Evolutionary conservation across 2,888 invertebrate genomes (phyloP).

Genomic region (Furcula furcula): DNA sequence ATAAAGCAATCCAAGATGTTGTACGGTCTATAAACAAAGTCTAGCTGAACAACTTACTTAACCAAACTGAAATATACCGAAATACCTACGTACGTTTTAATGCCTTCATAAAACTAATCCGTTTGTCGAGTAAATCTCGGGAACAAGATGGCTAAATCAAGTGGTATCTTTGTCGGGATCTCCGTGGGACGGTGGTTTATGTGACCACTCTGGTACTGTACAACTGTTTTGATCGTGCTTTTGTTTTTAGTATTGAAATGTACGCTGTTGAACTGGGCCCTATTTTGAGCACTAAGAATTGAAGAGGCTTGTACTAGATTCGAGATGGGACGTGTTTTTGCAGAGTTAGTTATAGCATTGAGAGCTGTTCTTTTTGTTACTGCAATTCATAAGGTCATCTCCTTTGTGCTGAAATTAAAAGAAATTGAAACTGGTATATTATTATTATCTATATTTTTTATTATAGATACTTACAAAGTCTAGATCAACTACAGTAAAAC

Average conservation of each 20-base stretch:
- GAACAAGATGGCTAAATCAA: conserved; percentile 69
- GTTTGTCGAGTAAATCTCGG: conserved; percentile 58
- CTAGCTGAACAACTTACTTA: conserved; percentile 4
- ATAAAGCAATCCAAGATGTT: too few species aligned
- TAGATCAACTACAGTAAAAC: too few species aligned
- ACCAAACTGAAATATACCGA: background rate
- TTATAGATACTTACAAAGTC: too few species aligned
- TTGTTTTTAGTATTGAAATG: conserved; percentile 21
- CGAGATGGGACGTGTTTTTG: background rate
- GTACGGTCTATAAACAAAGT: too few species aligned
- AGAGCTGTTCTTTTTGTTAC: too few species aligned
- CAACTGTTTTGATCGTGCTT: conserved; percentile 37
- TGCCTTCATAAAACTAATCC: conserved; percentile 62
- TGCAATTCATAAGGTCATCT: too few species aligned
- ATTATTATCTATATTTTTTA: too few species aligned
- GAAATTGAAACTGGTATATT: too few species aligned
- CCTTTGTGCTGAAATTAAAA: too few species aligned
- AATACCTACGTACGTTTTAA: conserved; percentile 32
- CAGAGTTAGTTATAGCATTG: too few species aligned
- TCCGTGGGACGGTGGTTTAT: conserved; percentile 49
- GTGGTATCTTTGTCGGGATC: conserved; percentile 64
- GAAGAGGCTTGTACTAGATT: background rate
- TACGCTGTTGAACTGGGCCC: conserved; percentile 1
- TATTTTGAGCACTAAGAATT: conserved; percentile 17
- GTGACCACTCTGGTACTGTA: conserved; percentile 18